Conservation (phyloP, 2,888 invertebrate genomes). For the Fragum whitleyi region DNA sequence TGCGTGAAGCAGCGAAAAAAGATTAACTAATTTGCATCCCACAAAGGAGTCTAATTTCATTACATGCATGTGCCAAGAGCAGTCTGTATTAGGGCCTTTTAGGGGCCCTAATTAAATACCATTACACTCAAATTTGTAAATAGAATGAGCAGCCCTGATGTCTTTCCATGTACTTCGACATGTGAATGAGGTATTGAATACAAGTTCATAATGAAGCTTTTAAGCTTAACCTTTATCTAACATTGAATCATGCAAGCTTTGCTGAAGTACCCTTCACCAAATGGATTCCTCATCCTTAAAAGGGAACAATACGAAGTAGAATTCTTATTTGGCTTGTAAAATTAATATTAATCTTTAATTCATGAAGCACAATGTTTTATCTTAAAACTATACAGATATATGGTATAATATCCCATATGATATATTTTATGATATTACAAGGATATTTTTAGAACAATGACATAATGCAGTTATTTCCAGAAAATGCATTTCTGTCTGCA, state of each 20-base stretch:
- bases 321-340: too few relatives aligned
- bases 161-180: not conserved
- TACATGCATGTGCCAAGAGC: slow-evolving; percentile 14
- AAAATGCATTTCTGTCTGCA: too few relatives aligned
- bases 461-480: too few relatives aligned
- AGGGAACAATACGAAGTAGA: too few relatives aligned
- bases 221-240: not conserved
- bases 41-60: slow-evolving; percentile 27
- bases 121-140: slow-evolving; percentile 29
- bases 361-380: too few relatives aligned
- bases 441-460: too few relatives aligned
- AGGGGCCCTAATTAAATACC: slow-evolving; percentile 26
- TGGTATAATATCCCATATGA: too few relatives aligned
- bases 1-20: too few relatives aligned
- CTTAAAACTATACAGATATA: too few relatives aligned
- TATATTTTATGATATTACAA: too few relatives aligned
- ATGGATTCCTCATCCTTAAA: too few relatives aligned
- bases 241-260: not conserved
- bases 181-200: slow-evolving; percentile 14
- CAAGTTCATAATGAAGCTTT: slow-evolving; percentile 8
- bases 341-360: too few relatives aligned
- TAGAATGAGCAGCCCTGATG: slow-evolving; percentile 15
- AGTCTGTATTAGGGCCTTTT: slow-evolving; percentile 5
- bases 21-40: not conserved
- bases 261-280: not conserved